Evolutionary conservation across 2,797 vertebrate species (phyloP), one percentile per base, ranked within the genome.

Genomic region (Anniella stebbinsi): DNA sequence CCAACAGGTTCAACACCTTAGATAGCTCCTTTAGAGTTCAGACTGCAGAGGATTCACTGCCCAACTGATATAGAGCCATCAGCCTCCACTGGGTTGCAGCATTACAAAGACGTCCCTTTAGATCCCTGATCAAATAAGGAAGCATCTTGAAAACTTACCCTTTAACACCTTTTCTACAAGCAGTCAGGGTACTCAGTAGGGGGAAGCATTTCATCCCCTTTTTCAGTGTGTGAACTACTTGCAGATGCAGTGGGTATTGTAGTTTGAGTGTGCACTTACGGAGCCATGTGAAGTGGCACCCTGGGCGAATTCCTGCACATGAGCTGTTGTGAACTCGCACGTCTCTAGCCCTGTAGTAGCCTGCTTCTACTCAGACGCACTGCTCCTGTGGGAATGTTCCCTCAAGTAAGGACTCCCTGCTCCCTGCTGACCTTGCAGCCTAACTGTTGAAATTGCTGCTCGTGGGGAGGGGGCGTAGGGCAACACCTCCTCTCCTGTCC

Each of bases 291-390:
- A 6, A 51, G 45, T 17, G 36, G 41, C 15, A 36, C 12, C 13
- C 33, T 38, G 28, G 9, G 60, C 4, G 21, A 23, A 81, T 5
- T 38, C n/a, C 23, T 82, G 57, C 57, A 63, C n/a, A 51, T 51
- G 25, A 28, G 5, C 11, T n/a, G 57, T 17, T 36, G 18, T 38
- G n/a, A 23, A 28, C 80, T 38, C 41, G 36, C n/a, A 1, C 28
- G 3, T 4, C 2, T 63, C 4, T 13, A 2, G 11, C 2, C 1
- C 45, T 75, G 36, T 6, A 12, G 5, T 4, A 13, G 1, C 28
- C 38, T 21, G 17, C 18, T 45, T 25, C 7, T 21, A 33, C 1
- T 12, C 63, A 1, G 63, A 33, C 33, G 33, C 12, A 67, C 12
- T 30, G 38, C 38, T 45, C 81, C 38, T 5, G 25, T 3, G 13